A percentile compares a stretch with the other conserved stretches of the same genome.
Evolutionary conservation across 2,888 invertebrate species (phyloP).

Genomic region (Neoascia interrupta): DNA sequence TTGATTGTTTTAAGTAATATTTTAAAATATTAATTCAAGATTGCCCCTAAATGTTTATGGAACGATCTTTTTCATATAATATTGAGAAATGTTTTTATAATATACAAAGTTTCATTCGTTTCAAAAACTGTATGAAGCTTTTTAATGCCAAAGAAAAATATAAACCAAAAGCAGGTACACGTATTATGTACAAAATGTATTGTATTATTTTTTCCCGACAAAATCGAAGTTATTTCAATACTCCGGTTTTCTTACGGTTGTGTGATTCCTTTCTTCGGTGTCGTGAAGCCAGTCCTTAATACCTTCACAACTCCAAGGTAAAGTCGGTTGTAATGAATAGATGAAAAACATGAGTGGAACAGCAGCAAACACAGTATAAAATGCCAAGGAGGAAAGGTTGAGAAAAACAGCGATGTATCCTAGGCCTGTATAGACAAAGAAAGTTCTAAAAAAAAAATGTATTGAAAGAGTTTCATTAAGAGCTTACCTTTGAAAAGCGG

Average conservation of each 20-base stretch:
- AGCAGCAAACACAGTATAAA: constrained; percentile 81
- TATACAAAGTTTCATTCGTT: neutral
- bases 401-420: constrained; percentile 90
- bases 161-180: neutral
- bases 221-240: no score
- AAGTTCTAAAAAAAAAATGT: neutral
- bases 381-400: constrained; percentile 87
- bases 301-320: constrained; percentile 89
- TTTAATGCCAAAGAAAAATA: neutral
- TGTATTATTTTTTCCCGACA: no score
- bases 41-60: no score
- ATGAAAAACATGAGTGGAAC: constrained; percentile 86
- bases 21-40: no score
- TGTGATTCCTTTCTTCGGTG: neutral
- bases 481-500: constrained; percentile 89
- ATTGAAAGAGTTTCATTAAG: neutral
- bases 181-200: neutral
- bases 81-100: no score
- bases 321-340: constrained; percentile 83
- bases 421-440: constrained; percentile 83
- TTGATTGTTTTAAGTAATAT: no score
- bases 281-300: neutral
- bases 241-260: no score
- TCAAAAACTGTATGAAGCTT: neutral
- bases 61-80: no score